Base-by-base conservation (phyloP, 2,888 invertebrate species). In the Drosophila kanekoi region DNA sequence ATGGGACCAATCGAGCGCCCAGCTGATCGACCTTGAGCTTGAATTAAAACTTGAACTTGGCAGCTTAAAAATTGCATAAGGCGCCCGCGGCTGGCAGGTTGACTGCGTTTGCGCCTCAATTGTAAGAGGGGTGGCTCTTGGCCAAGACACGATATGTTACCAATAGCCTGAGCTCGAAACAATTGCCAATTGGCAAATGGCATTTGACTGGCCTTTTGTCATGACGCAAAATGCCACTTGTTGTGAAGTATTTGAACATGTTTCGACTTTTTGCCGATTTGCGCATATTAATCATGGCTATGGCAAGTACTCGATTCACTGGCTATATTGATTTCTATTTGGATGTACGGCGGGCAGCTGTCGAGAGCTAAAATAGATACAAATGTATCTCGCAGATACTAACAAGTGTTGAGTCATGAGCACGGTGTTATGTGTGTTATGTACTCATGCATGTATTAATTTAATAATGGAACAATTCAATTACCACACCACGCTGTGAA, bases 141-240 rank as follows among this genome's bases (percentile, higher is more conserved):
- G 47, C 57, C 16, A 47, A 43, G 40, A 32, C 72, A 72, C 65
- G 57, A 62, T 47, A 65, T 53, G 58, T 61, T 53, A 41, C 37
- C 64, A 48, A 64, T 51, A 52, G n/a, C 61, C 69, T 54, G 35
- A 37, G 52, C 54, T 62, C 48, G 33, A 69, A 60, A 62, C 59
- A 59, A 53, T 44, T 64, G 58, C 9, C 41, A 66, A 43, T 54
- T 65, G 79, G 75, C 62, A 74, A 60, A 62, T 62, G 68, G 40
- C 61, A 57, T 49, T 59, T 65, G 53, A 23, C 43, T 54, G 43
- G 51, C 53, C 51, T 63, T 68, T 83, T 75, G 83, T 78, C 76
- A 70, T 85, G 88, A 87, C 83, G 85, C 83, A 72, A 67, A 83
- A 77, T 72, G 78, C 52, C 87, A 88, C 78, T 83, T 88, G 82